A percentile compares a stretch with the other conserved stretches of the same genome.
Evolutionary conservation across 92 coral and sea anemone species (phyloP).

Genomic region (Zoanthus sociatus): DNA sequence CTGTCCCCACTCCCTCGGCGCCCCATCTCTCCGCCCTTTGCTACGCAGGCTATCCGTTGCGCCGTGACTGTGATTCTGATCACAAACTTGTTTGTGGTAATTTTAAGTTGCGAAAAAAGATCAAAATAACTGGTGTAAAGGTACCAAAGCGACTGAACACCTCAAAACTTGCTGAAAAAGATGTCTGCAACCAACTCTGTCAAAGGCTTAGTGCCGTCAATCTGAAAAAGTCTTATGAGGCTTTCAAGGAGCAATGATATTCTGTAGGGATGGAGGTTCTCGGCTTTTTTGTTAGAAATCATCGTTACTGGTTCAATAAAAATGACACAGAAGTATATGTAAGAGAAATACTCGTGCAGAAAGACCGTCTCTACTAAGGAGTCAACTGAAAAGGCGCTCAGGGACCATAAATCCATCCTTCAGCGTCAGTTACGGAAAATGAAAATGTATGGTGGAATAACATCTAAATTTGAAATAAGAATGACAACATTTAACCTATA

Average conservation of each 20-base stretch:
- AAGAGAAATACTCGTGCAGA: background rate
- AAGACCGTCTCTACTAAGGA: background rate
- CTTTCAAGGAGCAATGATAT: slow-evolving; percentile 2
- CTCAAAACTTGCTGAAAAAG: slow-evolving; percentile 20
- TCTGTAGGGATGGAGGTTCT: background rate
- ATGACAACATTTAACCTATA: too few species aligned
- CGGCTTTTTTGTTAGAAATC: too few species aligned
- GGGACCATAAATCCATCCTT: background rate
- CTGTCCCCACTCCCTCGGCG: too few species aligned
- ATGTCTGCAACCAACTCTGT: slow-evolving; percentile 8
- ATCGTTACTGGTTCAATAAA: too few species aligned
- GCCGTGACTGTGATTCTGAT: slow-evolving; percentile 42
- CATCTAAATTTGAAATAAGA: too few species aligned
- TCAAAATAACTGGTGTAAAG: slow-evolving; percentile 3
- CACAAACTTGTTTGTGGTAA: slow-evolving; percentile 24
- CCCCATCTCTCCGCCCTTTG: too few species aligned
- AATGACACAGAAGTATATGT: too few species aligned
- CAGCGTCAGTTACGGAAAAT: slow-evolving; percentile 34
- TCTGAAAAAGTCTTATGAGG: slow-evolving; percentile 1
- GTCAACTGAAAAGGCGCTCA: slow-evolving; percentile 22
- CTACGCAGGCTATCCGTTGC: too few species aligned
- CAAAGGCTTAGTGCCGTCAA: slow-evolving; percentile 15
- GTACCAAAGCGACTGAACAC: slow-evolving; percentile 11
- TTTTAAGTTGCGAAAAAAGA: slow-evolving; percentile 12
- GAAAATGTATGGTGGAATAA: background rate